Evolutionary conservation across 2,888 invertebrate species (phyloP), one percentile per base, ranked within the genome.

Genomic region (Oeneis ivallda): DNA sequence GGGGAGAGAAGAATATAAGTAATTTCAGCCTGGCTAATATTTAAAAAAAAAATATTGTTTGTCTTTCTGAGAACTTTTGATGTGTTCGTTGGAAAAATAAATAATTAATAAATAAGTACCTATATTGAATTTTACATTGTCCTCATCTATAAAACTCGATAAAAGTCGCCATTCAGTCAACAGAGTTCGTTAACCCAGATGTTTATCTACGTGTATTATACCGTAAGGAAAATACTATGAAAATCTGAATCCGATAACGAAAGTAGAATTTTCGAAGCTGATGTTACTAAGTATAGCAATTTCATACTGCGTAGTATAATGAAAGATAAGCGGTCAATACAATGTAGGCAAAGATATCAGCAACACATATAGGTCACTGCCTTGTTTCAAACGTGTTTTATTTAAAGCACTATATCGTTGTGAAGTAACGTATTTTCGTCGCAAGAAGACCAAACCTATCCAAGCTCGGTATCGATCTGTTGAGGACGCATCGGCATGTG

Each of bases 281-380:
- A 43, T 52, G 61, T 63, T 39, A 58, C 52, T 52, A n/a, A n/a
- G n/a, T n/a, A 62, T 17, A 61, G 61, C 43, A 47, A 62, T 62
- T 69, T 72, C 74, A 69, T 78, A 81, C 82, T 87, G 85, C 88
- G 88, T 81, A 89, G 81, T 86, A 80, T 73, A 70, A 70, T 70
- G 17, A 49, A 37, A 78, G 88, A 89, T 90, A 89, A 89, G 82
- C 83, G 85, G 84, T 84, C 86, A 86, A 74, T 76, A 81, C 82
- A 82, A 74, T 77, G 81, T 81, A 82, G 79, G 81, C 81, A 81
- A 76, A 74, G 71, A 64, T 63, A 64, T 77, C 75, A 71, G 70
- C 56, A 53, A 56, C 50, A 58, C 64, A 69, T 68, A 64, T 71
- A 66, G 66, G 68, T 67, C 69, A 56, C 64, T 65, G 67, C 65